Percentiles rank a stretch among this genome's conserved stretches.
phyloP scores from a whole-genome alignment of 2,113 vertebrate species.

The Chrysochloris asiatica region DNA sequence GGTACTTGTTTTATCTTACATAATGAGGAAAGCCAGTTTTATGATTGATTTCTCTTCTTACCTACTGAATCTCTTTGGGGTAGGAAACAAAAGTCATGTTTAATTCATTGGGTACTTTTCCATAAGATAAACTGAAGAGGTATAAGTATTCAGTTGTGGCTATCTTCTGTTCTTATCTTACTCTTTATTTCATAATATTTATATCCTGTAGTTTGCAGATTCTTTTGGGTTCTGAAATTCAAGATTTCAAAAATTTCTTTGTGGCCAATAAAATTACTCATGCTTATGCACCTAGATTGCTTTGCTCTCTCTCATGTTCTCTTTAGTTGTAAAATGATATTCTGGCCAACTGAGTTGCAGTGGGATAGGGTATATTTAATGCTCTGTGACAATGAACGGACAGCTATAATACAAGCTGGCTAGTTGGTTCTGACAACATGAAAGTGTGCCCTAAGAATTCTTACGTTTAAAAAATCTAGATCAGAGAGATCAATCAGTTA shows the following conservation, averaged over 20 bases:
- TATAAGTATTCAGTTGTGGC: neutral
- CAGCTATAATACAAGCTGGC: constrained; percentile 21
- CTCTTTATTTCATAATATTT: constrained; percentile 51
- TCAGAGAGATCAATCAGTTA: neutral
- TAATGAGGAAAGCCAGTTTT: constrained; percentile 4
- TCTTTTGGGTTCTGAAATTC: constrained; percentile 18
- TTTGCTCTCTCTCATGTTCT: constrained; percentile 48
- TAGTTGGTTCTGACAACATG: neutral
- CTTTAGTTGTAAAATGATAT: constrained; percentile 36
- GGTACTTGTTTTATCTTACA: neutral
- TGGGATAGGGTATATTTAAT: constrained; percentile 20
- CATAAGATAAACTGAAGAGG: neutral
- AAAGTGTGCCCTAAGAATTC: neutral
- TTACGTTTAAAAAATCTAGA: constrained; percentile 35
- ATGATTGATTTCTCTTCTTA: constrained; percentile 40
- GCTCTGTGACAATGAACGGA: neutral
- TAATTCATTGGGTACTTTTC: constrained; percentile 19
- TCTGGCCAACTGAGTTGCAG: constrained; percentile 11
- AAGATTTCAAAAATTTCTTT: constrained; percentile 2
- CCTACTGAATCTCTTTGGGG: constrained; percentile 20
- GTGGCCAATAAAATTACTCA: neutral
- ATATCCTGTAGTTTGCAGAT: constrained; percentile 25
- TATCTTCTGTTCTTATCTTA: constrained; percentile 30
- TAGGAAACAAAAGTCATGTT: constrained; percentile 35
- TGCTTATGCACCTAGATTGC: neutral